Conservation (phyloP, 2,888 invertebrate genomes). For the Pterobdella sp. region DNA sequence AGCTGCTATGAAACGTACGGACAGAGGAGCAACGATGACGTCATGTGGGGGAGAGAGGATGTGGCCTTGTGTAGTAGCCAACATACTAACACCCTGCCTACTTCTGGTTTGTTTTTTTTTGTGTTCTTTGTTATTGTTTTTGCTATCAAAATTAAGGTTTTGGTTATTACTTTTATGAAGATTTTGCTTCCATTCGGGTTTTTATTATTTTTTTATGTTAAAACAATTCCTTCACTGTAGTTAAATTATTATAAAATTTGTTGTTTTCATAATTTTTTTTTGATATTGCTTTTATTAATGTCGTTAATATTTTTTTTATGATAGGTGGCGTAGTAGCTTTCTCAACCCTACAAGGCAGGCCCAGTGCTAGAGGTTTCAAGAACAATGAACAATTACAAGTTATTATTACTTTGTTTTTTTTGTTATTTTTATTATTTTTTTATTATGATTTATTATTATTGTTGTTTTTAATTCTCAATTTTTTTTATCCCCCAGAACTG, state of each 20-base stretch:
- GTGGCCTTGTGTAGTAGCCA: slow-evolving; percentile 94
- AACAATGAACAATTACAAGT: slow-evolving; percentile 78
- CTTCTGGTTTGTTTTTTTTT: slow-evolving; percentile 67
- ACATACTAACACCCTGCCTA: slow-evolving; percentile 90
- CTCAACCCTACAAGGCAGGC: slow-evolving; percentile 85
- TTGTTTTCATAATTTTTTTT: too few species aligned
- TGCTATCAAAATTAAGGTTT: too few species aligned
- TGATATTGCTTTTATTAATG: too few species aligned
- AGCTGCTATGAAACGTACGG: slow-evolving; percentile 85
- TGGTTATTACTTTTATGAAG: too few species aligned
- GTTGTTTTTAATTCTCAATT: not conserved
- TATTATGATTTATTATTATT: not conserved
- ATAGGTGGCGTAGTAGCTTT: slow-evolving; percentile 65
- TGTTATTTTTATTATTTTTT: not conserved
- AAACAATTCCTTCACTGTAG: too few species aligned
- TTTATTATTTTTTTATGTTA: too few species aligned
- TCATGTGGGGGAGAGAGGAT: slow-evolving; percentile 73
- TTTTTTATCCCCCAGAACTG: slow-evolving; percentile 60
- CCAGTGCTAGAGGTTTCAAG: slow-evolving; percentile 84
- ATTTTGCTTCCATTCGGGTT: too few species aligned
- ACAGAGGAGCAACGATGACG: slow-evolving; percentile 56
- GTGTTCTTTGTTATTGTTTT: too few species aligned
- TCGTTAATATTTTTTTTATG: too few species aligned
- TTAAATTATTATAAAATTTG: too few species aligned
- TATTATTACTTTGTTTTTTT: not conserved